A percentile compares a stretch with the other conserved stretches of the same genome.
Conservation (phyloP, 2,113 vertebrate genomes). For the Sciurus niger region DNA sequence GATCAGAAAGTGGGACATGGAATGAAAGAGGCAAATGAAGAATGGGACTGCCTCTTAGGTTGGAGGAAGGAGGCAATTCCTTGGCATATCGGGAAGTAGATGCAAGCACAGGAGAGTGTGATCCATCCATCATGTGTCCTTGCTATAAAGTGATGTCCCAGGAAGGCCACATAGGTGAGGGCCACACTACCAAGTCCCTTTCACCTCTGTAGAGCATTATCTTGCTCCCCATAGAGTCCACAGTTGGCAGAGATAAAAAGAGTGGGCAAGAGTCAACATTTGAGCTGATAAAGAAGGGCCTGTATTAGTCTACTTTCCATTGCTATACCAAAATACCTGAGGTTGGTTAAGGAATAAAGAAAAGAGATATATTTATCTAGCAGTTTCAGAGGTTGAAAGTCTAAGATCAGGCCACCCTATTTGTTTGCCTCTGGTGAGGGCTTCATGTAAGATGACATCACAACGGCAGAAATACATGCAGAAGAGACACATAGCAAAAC, state of each 20-base stretch:
- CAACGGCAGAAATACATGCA: neutral
- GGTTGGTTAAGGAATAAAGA: neutral
- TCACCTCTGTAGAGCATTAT: neutral
- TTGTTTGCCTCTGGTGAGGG: neutral
- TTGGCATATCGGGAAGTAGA: neutral
- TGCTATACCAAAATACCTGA: neutral
- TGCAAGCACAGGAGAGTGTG: accelerated
- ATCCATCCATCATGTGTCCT: accelerated
- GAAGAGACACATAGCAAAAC: neutral
- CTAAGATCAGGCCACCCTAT: neutral
- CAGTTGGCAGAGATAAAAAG: neutral
- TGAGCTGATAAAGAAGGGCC: neutral
- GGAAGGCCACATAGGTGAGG: neutral
- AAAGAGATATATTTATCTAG: neutral
- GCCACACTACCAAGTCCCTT: neutral
- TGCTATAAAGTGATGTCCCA: neutral
- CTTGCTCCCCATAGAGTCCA: neutral
- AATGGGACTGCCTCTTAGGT: accelerated
- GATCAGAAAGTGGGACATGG: neutral
- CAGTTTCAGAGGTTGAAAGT: neutral
- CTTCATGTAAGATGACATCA: neutral
- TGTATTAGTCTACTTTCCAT: neutral
- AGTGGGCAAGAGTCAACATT: neutral
- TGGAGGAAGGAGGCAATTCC: neutral
- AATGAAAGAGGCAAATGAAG: neutral